Conservation (phyloP, 2,113 vertebrate species). For the Peromyscus polionotus region DNA sequence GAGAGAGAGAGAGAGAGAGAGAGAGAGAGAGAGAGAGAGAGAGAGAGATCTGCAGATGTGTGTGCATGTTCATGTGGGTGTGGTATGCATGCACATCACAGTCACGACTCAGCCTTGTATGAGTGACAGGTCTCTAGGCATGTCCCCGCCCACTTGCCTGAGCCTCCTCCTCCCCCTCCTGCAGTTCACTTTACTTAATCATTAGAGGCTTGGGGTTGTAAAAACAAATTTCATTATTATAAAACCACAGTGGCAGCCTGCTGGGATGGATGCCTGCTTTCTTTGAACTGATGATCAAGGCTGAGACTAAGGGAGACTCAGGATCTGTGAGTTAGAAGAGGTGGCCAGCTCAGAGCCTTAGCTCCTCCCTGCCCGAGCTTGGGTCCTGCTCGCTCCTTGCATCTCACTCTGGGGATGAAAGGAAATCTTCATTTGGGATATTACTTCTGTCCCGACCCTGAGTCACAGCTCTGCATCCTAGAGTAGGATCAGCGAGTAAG, state of each 20-base stretch:
- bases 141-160: conserved; percentile 41
- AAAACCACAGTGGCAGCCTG: conserved; percentile 48
- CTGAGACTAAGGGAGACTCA: background rate
- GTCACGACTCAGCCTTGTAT: conserved; percentile 73
- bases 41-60: background rate
- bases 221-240: conserved; percentile 32
- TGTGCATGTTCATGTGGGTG: background rate
- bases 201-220: conserved; percentile 47
- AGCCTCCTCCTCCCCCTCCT: conserved; percentile 59
- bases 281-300: background rate
- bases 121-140: conserved; percentile 70
- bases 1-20: too few relatives aligned
- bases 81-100: background rate
- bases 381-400: fast-evolving
- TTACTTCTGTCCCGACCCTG: background rate
- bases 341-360: background rate
- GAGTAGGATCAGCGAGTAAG: background rate
- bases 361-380: background rate
- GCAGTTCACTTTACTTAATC: background rate
- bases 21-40: too few relatives aligned
- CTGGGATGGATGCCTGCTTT: background rate
- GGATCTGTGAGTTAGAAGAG: background rate
- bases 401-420: background rate
- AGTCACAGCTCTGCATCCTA: background rate
- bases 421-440: background rate